These are phyloP conservation scores for Xenopus borealis DNA, from an alignment of 2,113 vertebrate genomes.

Conservation along the genomic window DNA sequence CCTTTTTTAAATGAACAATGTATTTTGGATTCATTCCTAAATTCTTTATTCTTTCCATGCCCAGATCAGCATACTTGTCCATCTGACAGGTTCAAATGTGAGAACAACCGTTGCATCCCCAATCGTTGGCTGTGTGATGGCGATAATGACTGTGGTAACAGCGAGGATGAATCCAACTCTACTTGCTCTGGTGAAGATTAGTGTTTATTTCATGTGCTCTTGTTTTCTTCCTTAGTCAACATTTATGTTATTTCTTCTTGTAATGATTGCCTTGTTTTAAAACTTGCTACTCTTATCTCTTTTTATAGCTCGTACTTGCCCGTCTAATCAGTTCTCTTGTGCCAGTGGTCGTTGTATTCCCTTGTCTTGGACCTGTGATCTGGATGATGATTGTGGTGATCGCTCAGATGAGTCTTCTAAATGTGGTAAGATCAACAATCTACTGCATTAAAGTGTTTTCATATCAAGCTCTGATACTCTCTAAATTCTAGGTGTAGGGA, in stretches of 20 bases:
- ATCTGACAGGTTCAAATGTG: conserved; percentile 92
- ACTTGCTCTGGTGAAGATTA: conserved; percentile 82
- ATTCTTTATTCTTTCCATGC: conserved; percentile 7
- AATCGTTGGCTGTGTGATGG: conserved; percentile 95
- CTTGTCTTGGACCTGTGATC: conserved; percentile 90
- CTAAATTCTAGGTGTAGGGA: too few species aligned
- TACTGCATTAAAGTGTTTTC: background rate
- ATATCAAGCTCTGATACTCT: background rate
- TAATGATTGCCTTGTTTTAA: too few species aligned
- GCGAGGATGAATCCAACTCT: conserved; percentile 91
- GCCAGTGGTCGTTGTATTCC: conserved; percentile 93
- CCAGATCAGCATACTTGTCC: conserved; percentile 97
- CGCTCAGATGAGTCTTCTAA: conserved; percentile 90
- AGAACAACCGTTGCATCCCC: conserved; percentile 96
- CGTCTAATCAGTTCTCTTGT: conserved; percentile 92
- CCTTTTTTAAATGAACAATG: too few species aligned
- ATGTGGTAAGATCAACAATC: conserved; percentile 70
- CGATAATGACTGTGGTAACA: conserved; percentile 93
- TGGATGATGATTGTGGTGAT: conserved; percentile 95
- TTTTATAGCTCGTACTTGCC: conserved; percentile 87
- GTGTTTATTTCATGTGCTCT: background rate
- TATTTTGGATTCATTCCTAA: background rate
- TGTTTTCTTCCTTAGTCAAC: too few species aligned
- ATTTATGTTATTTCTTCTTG: too few species aligned
- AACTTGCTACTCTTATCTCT: too few species aligned